Evolutionary conservation across 2,797 vertebrate species (phyloP).

Genomic region (Coracias cyanogaster): DNA sequence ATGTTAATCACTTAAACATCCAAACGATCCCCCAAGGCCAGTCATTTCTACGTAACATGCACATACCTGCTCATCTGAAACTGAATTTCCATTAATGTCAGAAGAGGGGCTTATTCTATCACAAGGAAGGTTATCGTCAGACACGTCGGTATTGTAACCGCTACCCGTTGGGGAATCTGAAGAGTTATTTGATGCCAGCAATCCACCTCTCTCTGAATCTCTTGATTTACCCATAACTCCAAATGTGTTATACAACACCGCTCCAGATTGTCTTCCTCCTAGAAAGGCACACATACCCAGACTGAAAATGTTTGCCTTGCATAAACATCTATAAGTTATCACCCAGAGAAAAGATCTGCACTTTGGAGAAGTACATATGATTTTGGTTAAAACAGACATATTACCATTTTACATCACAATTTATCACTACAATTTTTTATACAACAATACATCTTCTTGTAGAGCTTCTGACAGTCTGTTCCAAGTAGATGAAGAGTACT

Average conservation of each 20-base stretch:
- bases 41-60: not conserved
- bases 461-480: not conserved
- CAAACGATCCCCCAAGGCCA: not conserved
- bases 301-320: not conserved
- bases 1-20: not conserved
- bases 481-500: not conserved
- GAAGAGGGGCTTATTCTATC: constrained; percentile 88
- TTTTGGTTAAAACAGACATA: not conserved
- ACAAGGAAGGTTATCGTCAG: constrained; percentile 93
- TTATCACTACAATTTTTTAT: not conserved
- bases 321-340: not conserved
- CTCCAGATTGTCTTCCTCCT: constrained; percentile 97
- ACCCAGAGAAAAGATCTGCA: not conserved
- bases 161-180: constrained; percentile 97
- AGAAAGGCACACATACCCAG: not conserved
- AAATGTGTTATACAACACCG: constrained; percentile 91
- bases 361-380: not conserved
- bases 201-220: constrained; percentile 82
- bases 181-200: constrained; percentile 92
- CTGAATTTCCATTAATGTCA: constrained; percentile 86
- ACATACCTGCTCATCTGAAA: constrained; percentile 94
- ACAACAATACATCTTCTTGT: not conserved
- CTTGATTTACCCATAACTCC: constrained; percentile 90
- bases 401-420: not conserved
- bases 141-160: constrained; percentile 96